Base-by-base conservation (phyloP, 1,140 invertebrate genomes). In the Eciton burchellii region DNA sequence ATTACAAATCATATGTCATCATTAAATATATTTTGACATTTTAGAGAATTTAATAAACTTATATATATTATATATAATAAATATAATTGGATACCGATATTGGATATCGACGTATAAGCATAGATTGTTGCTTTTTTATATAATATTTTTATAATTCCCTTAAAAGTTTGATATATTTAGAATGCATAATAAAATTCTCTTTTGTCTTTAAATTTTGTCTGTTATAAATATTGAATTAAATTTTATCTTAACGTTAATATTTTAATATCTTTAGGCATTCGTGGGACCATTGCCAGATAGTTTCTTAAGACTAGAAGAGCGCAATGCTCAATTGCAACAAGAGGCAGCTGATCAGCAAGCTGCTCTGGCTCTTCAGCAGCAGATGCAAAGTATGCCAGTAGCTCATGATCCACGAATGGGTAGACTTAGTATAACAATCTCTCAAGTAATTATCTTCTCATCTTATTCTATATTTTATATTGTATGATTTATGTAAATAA, bases 221-320 rank as follows among this genome's bases (percentile, higher is more conserved):
- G 35, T 43, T 0, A 76, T 16, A 8, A 47, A 21, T 26, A 6
- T 11, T 8, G 6, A 49, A 26, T 29, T 29, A 56, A 41, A 76
- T 87, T 29, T 56, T 81, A 91, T 84, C 1, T 81, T 11, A 12
- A 4, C 2, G 1, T 49, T 54, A 54, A n/a, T 52, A 24, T 12
- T 12, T 49, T 54, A 54, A n/a, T 52, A 24, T 24, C 35, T 16
- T 14, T 5, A 97, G 96, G 96, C 96, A 3, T 95, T 98, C 88
- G 90, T 98, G 68, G 97, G 97, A 1, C 96, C 97, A 24, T 93
- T 99, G 8, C 97, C 98, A 5, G 93, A 95, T 60, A 97, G 97
- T 90, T 99, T 99, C 92, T 94, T 99, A 4, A 95, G 97, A 82
- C 92, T 97, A 73, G 92, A 95, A 43, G 92, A 94, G 6, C 93